Percentiles rank a stretch among this genome's conserved stretches.
Conservation (phyloP, 2,888 invertebrate species). For the Phlogophora meticulosa region DNA sequence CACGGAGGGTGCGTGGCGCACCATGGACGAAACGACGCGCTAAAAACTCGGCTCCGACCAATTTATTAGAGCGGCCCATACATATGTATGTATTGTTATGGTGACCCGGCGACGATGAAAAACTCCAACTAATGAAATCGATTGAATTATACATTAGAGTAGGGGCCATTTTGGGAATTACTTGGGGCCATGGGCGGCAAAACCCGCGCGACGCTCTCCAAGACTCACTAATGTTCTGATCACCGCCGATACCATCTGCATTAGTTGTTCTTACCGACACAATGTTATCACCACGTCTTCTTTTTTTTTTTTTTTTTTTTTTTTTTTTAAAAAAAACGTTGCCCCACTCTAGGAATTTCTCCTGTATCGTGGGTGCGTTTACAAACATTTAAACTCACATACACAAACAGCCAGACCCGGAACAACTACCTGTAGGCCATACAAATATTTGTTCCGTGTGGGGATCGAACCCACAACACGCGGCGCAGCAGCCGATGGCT, state of each 20-base stretch:
- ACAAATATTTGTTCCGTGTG: too few relatives aligned
- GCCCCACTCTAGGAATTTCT: too few relatives aligned
- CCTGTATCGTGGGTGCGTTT: too few relatives aligned
- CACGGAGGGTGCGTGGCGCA: slow-evolving; percentile 6
- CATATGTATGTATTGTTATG: slow-evolving; percentile 84
- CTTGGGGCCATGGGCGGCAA: slow-evolving; percentile 68
- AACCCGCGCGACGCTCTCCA: slow-evolving; percentile 55
- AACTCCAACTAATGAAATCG: slow-evolving; percentile 85
- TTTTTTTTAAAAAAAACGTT: too few relatives aligned
- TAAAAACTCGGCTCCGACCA: slow-evolving; percentile 73
- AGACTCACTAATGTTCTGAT: slow-evolving; percentile 32
- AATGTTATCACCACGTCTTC: slow-evolving; percentile 14
- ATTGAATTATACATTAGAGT: slow-evolving; percentile 87
- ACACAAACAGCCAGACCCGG: too few relatives aligned
- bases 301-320: too few relatives aligned
- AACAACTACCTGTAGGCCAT: too few relatives aligned
- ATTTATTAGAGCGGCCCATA: slow-evolving; percentile 85
- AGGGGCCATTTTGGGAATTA: slow-evolving; percentile 82
- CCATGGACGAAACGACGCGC: slow-evolving; percentile 38
- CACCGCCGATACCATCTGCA: slow-evolving; percentile 34
- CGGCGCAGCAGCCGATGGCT: too few relatives aligned
- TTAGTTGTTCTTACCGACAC: slow-evolving; percentile 31
- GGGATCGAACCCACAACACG: too few relatives aligned
- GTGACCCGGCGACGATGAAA: slow-evolving; percentile 79
- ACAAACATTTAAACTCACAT: too few relatives aligned